Conservation (phyloP, 2,797 vertebrate species). For the Characodon lateralis region DNA sequence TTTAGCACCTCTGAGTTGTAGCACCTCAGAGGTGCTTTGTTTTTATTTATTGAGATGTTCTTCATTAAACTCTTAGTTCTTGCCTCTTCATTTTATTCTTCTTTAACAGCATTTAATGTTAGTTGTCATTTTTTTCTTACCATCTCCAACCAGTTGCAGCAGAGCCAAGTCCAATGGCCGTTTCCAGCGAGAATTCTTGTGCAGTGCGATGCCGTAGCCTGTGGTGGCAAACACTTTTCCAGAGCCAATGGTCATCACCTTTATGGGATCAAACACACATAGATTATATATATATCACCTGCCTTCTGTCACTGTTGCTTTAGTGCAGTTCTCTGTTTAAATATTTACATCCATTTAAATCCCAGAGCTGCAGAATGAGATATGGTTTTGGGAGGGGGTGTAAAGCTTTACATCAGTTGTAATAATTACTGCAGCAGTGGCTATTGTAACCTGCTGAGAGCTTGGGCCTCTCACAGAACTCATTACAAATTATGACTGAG, state of each 20-base stretch:
- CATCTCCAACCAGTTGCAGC: conserved; percentile 91
- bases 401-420: conserved; percentile 51
- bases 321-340: conserved; percentile 17
- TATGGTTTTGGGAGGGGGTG: conserved; percentile 40
- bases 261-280: conserved; percentile 1
- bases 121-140: conserved; percentile 61
- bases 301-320: not conserved
- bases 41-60: not conserved
- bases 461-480: conserved; percentile 40
- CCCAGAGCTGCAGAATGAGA: conserved; percentile 17
- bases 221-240: conserved; percentile 94
- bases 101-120: too few species aligned
- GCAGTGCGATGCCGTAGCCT: conserved; percentile 90
- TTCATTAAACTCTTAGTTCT: not conserved
- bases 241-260: conserved; percentile 89
- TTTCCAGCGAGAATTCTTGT: conserved; percentile 93
- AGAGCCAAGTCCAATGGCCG: conserved; percentile 89
- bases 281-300: not conserved
- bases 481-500: conserved; percentile 48
- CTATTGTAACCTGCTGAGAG: conserved; percentile 46
- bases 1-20: not conserved
- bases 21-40: not conserved
- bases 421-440: conserved; percentile 57
- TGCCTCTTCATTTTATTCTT: not conserved
- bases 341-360: conserved; percentile 17